Base-by-base conservation (phyloP, 2,888 invertebrate genomes). In the Drosophila anomalata region DNA sequence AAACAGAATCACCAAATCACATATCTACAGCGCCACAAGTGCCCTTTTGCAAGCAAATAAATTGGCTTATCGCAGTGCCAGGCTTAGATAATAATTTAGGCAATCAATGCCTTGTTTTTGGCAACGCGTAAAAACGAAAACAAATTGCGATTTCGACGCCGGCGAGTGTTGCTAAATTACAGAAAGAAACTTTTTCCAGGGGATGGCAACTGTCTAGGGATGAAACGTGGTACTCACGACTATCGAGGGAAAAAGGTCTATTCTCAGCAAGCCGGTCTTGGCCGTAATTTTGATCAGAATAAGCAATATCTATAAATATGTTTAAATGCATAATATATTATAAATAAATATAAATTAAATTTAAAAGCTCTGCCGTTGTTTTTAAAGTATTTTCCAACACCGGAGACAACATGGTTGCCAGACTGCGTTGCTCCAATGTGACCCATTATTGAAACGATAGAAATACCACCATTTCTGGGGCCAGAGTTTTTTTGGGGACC, bases 91-190 rank as follows among this genome's bases (percentile, higher is more conserved):
- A 6, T 36, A 36, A 36, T n/a, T 36, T 5, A 36, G 36, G 36
- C 36, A 36, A 14, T 36, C 14, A n/a, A 36, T 36, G 36, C 36
- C 33, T 7, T 36, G n/a, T 36, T n/a, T 36, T 36, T 36, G 36
- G 36, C 36, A 14, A 36, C n/a, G n/a, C 14, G 36, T 36, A 36
- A 36, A 36, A 36, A 36, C n/a, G 36, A 36, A 36, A 36, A 36
- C 36, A 36, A 36, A 71, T 76, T 75, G 78, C 54, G 71, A 63
- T 78, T 67, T 71, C 50, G 56, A 41, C 31, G 24, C n/a, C 36
- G 36, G 36, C 36, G 36, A 36, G 36, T 36, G 36, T 36, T 36
- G 36, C 36, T 36, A 36, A 36, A 36, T 36, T 36, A 14, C 36
- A 36, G 36, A 36, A 36, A 36, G 36, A 36, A 7, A 36, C 36